Evolutionary conservation across 1,140 invertebrate genomes (phyloP), one percentile per base, ranked within the genome.

Genomic region (Pachypsylla venusta): DNA sequence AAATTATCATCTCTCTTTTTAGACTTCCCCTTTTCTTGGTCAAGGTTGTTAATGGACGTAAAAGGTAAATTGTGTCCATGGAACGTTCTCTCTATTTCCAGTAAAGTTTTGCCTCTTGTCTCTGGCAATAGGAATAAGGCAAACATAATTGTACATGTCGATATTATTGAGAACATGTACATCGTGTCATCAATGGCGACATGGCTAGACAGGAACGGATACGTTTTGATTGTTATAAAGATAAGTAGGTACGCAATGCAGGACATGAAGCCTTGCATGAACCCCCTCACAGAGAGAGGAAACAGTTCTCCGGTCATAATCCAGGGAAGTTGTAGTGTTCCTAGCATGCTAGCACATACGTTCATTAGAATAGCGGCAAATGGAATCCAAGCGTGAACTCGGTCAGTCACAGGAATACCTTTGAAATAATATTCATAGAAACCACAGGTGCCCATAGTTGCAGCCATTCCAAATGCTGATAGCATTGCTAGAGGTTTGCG

Each of bases 261-360:
- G 0, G 82, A 79, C 0, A 83, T 83, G 0, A 83, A 65, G 0
- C 83, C 83, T 1, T 81, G 79, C 73, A 84, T 77, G 1, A 81
- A 74, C 0, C 82, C 81, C 58, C 83, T 72, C 13, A 82, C 80
- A 54, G 76, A 74, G 35, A 83, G 70, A 1, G 83, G 82, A 63
- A 84, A 86, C n/a, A 85, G 64, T 67, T 86, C 84, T 0, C 82
- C 82, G 0, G 79, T 82, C 78, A 86, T 81, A 1, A 85, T 79
- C 82, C 82, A 85, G 0, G 84, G 84, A 4, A 86, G 70, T 22
- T 83, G 83, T 0, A 85, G 67, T 65, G 81, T 84, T 0, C 84
- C 84, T 2, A 84, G 74, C 82, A 85, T 86, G 25, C 80, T 83
- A 60, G 81, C 80, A 1, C 77, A 79, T 0, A 86, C 82, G 64